Conservation (phyloP, 2,888 invertebrate species). For the Stenichneumon culpator region DNA sequence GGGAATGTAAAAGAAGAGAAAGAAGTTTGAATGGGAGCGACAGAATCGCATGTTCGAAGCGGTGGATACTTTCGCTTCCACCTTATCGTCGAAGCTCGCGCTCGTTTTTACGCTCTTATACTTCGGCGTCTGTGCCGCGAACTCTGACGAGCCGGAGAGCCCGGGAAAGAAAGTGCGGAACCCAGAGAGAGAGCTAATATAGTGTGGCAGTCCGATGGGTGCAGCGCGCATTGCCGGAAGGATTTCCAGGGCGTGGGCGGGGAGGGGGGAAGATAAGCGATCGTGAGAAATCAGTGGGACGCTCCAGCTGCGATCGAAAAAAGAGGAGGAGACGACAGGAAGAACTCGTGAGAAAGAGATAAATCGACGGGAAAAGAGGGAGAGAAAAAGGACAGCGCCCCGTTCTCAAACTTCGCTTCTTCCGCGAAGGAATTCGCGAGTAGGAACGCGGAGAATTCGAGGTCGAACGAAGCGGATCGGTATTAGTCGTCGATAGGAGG, state of each 20-base stretch:
- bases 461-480: slow-evolving; percentile 59
- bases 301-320: slow-evolving; percentile 3
- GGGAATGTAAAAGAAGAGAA: slow-evolving; percentile 70
- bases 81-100: slow-evolving; percentile 46
- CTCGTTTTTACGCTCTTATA: background rate
- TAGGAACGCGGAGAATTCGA: slow-evolving; percentile 59
- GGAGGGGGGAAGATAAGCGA: slow-evolving; percentile 22
- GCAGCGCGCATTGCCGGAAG: slow-evolving; percentile 17
- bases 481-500: slow-evolving; percentile 49
- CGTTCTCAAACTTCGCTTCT: background rate
- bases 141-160: slow-evolving; percentile 25
- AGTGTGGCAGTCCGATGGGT: slow-evolving; percentile 48
- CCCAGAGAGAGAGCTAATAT: slow-evolving; percentile 4
- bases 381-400: background rate
- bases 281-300: slow-evolving; percentile 11
- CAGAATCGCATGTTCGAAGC: slow-evolving; percentile 45
- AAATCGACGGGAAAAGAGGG: slow-evolving; percentile 24
- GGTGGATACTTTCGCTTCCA: slow-evolving; percentile 53
- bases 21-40: slow-evolving; percentile 59
- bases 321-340: background rate
- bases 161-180: slow-evolving; percentile 8
- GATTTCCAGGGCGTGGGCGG: slow-evolving; percentile 31
- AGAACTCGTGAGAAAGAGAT: slow-evolving; percentile 23
- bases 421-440: slow-evolving; percentile 10
- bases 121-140: slow-evolving; percentile 9